phyloP scores from a whole-genome alignment of 2,113 vertebrate species.

The Dasypus novemcinctus region DNA sequence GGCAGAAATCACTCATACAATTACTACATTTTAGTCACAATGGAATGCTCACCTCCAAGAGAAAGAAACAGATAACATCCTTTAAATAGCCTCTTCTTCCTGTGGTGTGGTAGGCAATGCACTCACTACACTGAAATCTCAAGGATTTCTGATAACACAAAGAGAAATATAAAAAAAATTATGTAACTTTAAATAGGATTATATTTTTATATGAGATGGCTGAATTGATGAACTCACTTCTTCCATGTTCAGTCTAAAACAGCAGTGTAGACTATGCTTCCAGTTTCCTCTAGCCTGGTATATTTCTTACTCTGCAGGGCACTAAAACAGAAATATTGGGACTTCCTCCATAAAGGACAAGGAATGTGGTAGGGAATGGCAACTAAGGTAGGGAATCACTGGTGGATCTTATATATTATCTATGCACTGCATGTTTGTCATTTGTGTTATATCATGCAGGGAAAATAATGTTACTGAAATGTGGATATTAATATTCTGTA shows the following conservation, averaged over 20 bases:
- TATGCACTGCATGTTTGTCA: background rate
- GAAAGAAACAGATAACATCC: background rate
- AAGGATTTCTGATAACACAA: background rate
- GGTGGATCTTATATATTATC: background rate
- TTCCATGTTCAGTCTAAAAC: background rate
- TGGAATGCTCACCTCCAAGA: background rate
- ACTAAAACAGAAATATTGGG: background rate
- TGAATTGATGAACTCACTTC: background rate
- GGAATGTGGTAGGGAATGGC: background rate
- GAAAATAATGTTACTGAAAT: background rate
- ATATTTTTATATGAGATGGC: background rate
- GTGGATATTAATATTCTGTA: background rate
- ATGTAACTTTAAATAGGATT: background rate
- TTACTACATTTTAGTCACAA: background rate
- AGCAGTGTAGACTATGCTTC: background rate
- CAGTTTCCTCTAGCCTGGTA: background rate
- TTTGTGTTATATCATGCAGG: background rate
- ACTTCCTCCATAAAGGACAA: background rate
- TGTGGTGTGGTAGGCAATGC: background rate
- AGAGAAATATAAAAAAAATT: background rate
- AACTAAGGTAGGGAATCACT: background rate
- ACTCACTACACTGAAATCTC: background rate
- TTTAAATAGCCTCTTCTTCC: background rate
- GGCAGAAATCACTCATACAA: background rate
- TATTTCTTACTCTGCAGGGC: background rate